phyloP scores from a whole-genome alignment of 2,888 invertebrate species.

The Cheilosia urbana region DNA sequence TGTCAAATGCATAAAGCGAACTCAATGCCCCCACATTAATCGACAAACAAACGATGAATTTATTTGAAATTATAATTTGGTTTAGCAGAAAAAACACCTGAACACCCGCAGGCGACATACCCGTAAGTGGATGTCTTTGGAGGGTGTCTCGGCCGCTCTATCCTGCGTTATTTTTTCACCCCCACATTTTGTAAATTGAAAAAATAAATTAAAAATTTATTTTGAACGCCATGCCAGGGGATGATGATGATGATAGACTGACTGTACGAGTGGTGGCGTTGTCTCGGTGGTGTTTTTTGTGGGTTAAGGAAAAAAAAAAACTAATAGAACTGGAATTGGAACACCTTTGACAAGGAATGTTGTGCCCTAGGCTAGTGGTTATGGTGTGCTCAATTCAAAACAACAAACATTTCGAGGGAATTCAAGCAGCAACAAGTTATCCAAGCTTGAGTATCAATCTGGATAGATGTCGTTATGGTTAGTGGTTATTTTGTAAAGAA shows the following conservation, averaged over 20 bases:
- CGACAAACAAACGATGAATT: conserved; percentile 71
- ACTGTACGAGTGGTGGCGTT: conserved; percentile 35
- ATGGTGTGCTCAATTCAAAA: background rate
- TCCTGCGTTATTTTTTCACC: conserved; percentile 55
- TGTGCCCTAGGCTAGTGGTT: conserved; percentile 38
- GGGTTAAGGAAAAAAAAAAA: conserved; percentile 28
- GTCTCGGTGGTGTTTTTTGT: conserved; percentile 19
- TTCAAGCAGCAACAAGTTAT: conserved; percentile 72
- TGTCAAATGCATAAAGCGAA: conserved; percentile 66
- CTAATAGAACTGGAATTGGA: conserved; percentile 36
- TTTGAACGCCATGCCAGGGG: conserved; percentile 58
- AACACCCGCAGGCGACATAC: conserved; percentile 70
- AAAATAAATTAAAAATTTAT: conserved; percentile 75
- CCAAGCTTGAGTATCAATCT: conserved; percentile 33
- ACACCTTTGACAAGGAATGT: conserved; percentile 38
- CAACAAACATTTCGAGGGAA: conserved; percentile 40
- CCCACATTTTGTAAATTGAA: conserved; percentile 70
- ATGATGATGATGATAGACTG: conserved; percentile 58
- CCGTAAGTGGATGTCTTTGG: conserved; percentile 56
- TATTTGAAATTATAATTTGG: conserved; percentile 75
- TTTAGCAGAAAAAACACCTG: conserved; percentile 69
- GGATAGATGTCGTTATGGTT: background rate
- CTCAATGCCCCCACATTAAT: conserved; percentile 66
- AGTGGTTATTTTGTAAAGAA: background rate
- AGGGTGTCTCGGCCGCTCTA: conserved; percentile 43